These are phyloP conservation scores for Planiliza haematocheilus DNA, from an alignment of 2,113 vertebrate genomes.

Conservation along the genomic window DNA sequence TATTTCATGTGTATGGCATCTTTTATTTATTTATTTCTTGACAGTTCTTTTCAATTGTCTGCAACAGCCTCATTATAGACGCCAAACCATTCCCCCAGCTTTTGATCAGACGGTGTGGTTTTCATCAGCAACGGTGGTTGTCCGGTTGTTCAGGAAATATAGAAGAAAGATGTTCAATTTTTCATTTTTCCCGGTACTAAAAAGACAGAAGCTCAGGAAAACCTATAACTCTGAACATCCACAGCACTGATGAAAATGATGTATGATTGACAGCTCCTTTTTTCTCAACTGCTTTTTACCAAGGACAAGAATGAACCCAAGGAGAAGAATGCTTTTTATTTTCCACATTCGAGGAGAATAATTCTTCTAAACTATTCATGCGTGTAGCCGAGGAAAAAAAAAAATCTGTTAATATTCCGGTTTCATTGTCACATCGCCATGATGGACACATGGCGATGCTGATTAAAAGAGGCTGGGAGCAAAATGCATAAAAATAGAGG, in stretches of 20 bases:
- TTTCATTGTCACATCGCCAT: slow-evolving; percentile 37
- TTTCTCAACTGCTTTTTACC: background rate
- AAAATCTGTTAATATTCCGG: slow-evolving; percentile 17
- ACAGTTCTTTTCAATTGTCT: background rate
- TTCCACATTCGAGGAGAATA: background rate
- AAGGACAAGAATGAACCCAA: slow-evolving; percentile 11
- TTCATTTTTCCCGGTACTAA: too few species aligned
- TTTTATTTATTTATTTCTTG: background rate
- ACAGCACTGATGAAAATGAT: background rate
- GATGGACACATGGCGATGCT: slow-evolving; percentile 42
- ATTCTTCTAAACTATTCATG: slow-evolving; percentile 25
- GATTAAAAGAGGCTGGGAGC: slow-evolving; percentile 49
- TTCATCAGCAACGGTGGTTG: too few species aligned
- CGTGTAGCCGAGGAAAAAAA: background rate
- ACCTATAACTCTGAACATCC: background rate
- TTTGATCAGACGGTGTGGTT: too few species aligned
- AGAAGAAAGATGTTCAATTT: too few species aligned
- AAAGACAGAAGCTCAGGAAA: too few species aligned
- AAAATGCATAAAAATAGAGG: slow-evolving; percentile 47
- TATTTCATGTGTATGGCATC: background rate
- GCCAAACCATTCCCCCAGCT: background rate
- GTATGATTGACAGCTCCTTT: background rate
- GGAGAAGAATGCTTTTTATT: slow-evolving; percentile 12
- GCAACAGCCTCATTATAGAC: too few species aligned
- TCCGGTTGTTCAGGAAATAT: too few species aligned